These are phyloP conservation scores for Calypte anna DNA, from an alignment of 2,113 vertebrate genomes.

Conservation along the genomic window DNA sequence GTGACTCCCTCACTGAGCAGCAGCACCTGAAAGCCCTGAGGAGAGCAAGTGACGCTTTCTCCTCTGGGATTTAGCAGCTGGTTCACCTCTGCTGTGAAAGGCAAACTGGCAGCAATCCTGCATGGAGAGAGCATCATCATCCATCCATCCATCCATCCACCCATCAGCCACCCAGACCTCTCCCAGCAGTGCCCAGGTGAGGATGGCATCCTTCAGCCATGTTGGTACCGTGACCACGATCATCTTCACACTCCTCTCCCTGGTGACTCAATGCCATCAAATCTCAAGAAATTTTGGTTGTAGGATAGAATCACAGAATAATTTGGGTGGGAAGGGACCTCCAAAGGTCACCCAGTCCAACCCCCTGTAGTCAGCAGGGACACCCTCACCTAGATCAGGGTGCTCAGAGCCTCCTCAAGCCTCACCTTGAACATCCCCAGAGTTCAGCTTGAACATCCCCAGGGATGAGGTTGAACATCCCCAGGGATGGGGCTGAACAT, in stretches of 20 bases:
- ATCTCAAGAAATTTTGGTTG: background rate
- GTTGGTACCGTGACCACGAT: rapidly evolving
- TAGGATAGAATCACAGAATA: too few relatives aligned
- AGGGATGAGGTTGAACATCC: too few relatives aligned
- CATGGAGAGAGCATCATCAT: rapidly evolving
- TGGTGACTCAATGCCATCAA: background rate
- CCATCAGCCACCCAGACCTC: background rate
- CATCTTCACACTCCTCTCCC: background rate
- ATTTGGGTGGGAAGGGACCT: too few relatives aligned
- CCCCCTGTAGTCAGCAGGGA: too few relatives aligned
- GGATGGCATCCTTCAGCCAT: background rate
- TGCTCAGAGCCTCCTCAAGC: too few relatives aligned
- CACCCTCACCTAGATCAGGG: too few relatives aligned
- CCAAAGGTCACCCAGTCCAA: too few relatives aligned
- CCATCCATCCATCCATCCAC: background rate
- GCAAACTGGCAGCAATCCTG: background rate
- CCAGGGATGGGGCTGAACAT: too few relatives aligned
- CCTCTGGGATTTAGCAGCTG: background rate
- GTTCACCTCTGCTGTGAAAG: constrained; percentile 6
- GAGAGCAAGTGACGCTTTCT: background rate
- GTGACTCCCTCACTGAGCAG: background rate
- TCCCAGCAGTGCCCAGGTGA: rapidly evolving
- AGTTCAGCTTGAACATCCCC: too few relatives aligned
- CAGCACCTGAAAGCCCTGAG: background rate
- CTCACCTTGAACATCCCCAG: too few relatives aligned